Percentiles rank a stretch among this genome's conserved stretches.
phyloP scores from a whole-genome alignment of 2,888 invertebrate species.

The Eilema depressum region DNA sequence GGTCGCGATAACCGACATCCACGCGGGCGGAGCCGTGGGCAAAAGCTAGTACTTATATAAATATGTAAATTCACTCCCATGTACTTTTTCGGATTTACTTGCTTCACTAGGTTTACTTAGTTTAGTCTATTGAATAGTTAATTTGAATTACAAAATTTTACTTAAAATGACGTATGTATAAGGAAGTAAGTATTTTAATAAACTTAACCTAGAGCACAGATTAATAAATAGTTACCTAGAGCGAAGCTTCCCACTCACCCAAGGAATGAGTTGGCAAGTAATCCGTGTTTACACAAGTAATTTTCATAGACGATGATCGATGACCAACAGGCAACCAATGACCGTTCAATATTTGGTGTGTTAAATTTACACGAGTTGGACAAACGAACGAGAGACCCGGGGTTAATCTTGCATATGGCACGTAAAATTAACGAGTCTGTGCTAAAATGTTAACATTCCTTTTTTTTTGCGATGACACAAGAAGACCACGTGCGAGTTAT shows the following conservation, averaged over 20 bases:
- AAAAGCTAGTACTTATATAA: no score
- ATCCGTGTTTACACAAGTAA: background rate
- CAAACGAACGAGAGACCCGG: background rate
- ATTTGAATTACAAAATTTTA: no score
- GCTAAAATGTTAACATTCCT: background rate
- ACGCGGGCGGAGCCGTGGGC: no score
- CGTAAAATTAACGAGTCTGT: background rate
- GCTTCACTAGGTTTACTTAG: no score
- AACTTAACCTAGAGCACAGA: background rate
- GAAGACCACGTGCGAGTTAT: background rate
- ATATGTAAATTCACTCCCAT: no score
- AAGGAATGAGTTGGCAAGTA: background rate
- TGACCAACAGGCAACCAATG: conserved; percentile 3
- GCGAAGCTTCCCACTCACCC: background rate
- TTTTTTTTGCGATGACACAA: background rate
- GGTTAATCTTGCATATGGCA: background rate
- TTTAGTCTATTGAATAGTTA: no score
- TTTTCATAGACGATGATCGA: background rate
- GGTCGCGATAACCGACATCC: no score
- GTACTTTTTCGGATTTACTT: no score
- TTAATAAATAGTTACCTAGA: no score
- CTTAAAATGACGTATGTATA: no score
- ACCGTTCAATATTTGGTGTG: background rate
- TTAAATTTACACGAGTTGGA: background rate
- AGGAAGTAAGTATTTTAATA: background rate